Conservation (phyloP, 2,888 invertebrate species). For the Drosophila neonasuta region DNA sequence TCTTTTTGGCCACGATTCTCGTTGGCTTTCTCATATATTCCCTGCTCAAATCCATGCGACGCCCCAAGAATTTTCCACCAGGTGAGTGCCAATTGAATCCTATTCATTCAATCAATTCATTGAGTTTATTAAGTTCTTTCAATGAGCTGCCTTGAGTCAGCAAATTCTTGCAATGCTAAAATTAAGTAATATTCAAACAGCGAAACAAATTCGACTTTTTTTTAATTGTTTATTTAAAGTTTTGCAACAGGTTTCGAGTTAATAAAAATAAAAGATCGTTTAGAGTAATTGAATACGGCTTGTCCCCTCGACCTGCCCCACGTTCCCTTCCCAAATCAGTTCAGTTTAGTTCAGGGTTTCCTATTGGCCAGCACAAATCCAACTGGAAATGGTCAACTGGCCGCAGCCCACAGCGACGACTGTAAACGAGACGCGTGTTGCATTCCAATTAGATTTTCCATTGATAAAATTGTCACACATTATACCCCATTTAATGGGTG, state of each 20-base stretch:
- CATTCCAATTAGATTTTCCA: conserved; percentile 43
- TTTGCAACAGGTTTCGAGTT: not conserved
- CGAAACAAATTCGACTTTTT: not conserved
- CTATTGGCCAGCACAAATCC: conserved; percentile 15
- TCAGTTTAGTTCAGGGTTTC: not conserved
- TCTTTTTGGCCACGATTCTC: conserved; percentile 62
- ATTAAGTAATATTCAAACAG: not conserved
- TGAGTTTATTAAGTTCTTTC: conserved; percentile 19
- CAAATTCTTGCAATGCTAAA: not conserved
- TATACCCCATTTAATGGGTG: conserved; percentile 21
- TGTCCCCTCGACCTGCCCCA: not conserved
- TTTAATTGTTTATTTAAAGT: conserved; percentile 6
- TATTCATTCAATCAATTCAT: conserved; percentile 32
- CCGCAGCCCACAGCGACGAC: conserved; percentile 25
- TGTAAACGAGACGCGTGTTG: conserved; percentile 39
- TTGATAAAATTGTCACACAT: conserved; percentile 55
- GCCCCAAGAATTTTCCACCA: conserved; percentile 79
- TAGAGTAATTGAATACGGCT: not conserved
- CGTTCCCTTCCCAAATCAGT: not conserved
- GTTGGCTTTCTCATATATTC: conserved; percentile 65
- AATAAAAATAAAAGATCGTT: not conserved
- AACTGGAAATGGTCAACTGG: conserved; percentile 26
- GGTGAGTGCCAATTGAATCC: conserved; percentile 62
- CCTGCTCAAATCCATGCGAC: conserved; percentile 63
- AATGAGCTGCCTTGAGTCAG: conserved; percentile 22